Evolutionary conservation across 1,140 invertebrate species (phyloP).

Genomic region (Cephus cinctus): DNA sequence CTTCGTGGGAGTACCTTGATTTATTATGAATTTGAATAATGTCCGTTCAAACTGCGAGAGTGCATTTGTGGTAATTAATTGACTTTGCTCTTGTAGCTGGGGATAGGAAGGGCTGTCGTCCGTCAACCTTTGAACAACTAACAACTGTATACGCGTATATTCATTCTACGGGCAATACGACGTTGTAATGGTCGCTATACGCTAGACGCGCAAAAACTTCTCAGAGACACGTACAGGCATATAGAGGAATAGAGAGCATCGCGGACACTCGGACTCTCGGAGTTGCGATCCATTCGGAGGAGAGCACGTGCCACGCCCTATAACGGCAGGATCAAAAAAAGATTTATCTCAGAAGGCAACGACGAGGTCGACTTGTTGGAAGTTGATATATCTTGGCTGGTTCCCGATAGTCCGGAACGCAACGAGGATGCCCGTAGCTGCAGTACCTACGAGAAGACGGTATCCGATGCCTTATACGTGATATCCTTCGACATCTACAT

Average conservation of each 20-base stretch:
- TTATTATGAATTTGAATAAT: conserved; percentile 41
- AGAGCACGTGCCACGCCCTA: conserved; percentile 30
- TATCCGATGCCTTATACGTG: conserved; percentile 34
- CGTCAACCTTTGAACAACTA: too few relatives aligned
- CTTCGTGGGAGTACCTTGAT: too few relatives aligned
- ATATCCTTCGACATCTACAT: conserved; percentile 29
- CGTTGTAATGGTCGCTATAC: too few relatives aligned
- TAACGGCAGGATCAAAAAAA: conserved; percentile 7
- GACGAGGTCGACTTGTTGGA: conserved; percentile 14
- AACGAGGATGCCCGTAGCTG: conserved; percentile 10
- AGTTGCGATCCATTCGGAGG: too few relatives aligned
- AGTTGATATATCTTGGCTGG: conserved; percentile 3
- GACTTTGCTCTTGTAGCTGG: too few relatives aligned
- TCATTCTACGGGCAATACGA: too few relatives aligned
- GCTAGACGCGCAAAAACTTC: too few relatives aligned
- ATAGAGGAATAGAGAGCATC: too few relatives aligned
- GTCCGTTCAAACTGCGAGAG: conserved; percentile 5
- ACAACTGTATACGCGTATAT: too few relatives aligned
- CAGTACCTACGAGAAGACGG: conserved; percentile 24
- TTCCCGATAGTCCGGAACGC: not conserved
- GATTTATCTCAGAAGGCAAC: conserved; percentile 24
- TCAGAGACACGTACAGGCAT: too few relatives aligned
- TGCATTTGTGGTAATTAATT: not conserved
- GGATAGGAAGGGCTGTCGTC: too few relatives aligned
- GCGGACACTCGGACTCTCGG: too few relatives aligned